Conservation (phyloP, 2,113 vertebrate species). For the Actenoides hombroni region DNA sequence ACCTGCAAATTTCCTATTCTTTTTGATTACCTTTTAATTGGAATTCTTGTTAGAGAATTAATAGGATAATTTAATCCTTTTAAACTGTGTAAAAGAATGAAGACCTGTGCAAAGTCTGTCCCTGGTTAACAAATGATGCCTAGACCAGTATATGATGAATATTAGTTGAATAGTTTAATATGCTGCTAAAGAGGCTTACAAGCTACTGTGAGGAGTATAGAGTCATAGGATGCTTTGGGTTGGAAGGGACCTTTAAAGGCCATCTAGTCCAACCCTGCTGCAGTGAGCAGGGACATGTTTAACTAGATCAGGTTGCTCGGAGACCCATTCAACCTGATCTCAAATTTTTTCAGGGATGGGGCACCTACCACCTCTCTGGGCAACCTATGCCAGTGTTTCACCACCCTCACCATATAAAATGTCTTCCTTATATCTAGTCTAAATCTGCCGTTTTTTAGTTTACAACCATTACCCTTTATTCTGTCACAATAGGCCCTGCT, state of each 20-base stretch:
- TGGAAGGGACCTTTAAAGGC: too few species aligned
- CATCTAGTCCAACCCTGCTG: too few species aligned
- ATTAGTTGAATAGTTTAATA: constrained; percentile 35
- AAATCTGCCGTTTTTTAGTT: background rate
- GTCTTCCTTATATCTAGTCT: background rate
- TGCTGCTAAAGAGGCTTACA: constrained; percentile 27
- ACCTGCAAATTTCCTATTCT: background rate
- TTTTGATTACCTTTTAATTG: constrained; percentile 31
- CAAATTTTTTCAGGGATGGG: too few species aligned
- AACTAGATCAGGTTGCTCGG: too few species aligned
- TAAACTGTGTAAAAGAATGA: constrained; percentile 4
- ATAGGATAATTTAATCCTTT: constrained; percentile 38
- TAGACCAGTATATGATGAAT: background rate
- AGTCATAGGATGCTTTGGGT: too few species aligned
- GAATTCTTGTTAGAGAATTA: constrained; percentile 34
- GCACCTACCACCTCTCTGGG: too few species aligned
- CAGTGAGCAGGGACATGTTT: too few species aligned
- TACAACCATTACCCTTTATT: background rate
- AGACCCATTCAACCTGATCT: too few species aligned
- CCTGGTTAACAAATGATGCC: constrained; percentile 36
- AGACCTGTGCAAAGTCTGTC: background rate
- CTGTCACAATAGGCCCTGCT: background rate
- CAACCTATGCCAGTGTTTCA: too few species aligned
- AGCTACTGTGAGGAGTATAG: background rate
- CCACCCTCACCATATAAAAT: too few species aligned